These are phyloP conservation scores for Sipha maydis DNA, from an alignment of 2,888 invertebrate species.

Conservation along the genomic window DNA sequence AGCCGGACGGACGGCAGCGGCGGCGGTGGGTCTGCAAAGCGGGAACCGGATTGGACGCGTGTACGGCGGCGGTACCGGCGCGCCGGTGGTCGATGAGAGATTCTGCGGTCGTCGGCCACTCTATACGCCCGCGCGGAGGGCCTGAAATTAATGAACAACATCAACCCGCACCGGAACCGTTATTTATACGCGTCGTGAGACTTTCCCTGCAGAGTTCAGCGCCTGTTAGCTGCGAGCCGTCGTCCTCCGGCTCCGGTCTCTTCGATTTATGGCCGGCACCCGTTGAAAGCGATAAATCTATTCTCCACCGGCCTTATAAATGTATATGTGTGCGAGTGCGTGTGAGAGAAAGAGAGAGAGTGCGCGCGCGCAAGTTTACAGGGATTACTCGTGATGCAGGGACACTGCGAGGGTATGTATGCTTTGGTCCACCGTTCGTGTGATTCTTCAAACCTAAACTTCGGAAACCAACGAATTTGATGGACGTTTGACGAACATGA, in stretches of 20 bases:
- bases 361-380: background rate
- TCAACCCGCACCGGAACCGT: constrained; percentile 57
- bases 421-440: background rate
- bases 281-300: constrained; percentile 61
- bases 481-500: too few species aligned
- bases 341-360: background rate
- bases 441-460: background rate
- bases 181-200: constrained; percentile 61
- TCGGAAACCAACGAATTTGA: background rate
- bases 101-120: constrained; percentile 48
- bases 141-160: constrained; percentile 59
- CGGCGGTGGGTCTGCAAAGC: constrained; percentile 4
- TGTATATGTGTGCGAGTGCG: background rate
- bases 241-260: background rate
- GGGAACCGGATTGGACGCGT: constrained; percentile 56
- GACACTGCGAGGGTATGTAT: background rate
- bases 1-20: background rate
- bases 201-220: constrained; percentile 51
- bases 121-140: background rate
- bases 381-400: background rate
- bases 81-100: constrained; percentile 27
- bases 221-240: background rate
- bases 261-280: constrained; percentile 55
- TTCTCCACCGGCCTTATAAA: background rate
- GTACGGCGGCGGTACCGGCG: background rate